Percentiles rank a stretch among this genome's conserved stretches.
Conservation (phyloP, 2,113 vertebrate genomes). For the Bagarius yarrelli region DNA sequence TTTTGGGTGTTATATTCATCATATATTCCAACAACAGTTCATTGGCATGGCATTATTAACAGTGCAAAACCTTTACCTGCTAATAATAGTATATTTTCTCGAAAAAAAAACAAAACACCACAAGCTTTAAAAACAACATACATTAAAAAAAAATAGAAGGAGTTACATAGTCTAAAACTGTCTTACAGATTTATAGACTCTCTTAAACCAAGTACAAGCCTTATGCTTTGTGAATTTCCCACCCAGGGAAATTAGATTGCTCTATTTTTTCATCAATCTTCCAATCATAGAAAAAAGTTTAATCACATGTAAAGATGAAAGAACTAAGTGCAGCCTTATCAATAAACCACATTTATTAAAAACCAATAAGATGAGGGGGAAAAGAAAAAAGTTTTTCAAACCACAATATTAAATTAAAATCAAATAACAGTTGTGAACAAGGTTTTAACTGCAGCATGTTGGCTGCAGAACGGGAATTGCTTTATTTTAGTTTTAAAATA, state of each 20-base stretch:
- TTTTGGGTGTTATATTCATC: too few species aligned
- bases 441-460: background rate
- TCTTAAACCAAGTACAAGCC: background rate
- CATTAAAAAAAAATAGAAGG: background rate
- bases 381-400: slow-evolving; percentile 1
- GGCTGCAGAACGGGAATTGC: background rate
- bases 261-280: background rate
- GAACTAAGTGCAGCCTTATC: background rate
- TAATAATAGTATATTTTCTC: background rate
- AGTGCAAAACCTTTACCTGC: too few species aligned
- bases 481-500: background rate
- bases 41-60: too few species aligned
- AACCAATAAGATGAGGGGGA: background rate
- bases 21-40: too few species aligned
- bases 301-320: background rate
- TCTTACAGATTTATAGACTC: background rate
- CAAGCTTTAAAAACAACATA: too few species aligned
- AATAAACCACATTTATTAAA: slow-evolving; percentile 16
- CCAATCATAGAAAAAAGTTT: background rate
- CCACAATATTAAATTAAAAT: slow-evolving; percentile 3
- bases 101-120: background rate
- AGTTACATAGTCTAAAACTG: too few species aligned
- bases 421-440: background rate
- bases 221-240: background rate
- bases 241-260: background rate